Evolutionary conservation across 35 echinoderm and acorn worm genomes (phyloP).

Genomic region (Eucidaris tribuloides): DNA sequence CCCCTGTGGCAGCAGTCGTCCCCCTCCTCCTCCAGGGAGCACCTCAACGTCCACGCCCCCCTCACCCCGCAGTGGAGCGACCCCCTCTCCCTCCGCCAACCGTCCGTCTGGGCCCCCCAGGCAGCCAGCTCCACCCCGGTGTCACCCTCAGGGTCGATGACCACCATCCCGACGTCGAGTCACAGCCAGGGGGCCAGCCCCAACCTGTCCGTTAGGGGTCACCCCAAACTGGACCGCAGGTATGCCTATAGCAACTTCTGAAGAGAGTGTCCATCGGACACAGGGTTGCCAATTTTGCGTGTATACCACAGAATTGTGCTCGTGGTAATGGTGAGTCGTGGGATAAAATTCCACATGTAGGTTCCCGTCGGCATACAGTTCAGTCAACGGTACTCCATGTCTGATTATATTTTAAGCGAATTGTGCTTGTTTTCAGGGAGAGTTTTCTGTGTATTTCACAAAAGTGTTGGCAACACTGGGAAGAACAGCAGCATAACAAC

Average conservation of each 20-base stretch:
- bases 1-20: constrained; percentile 30
- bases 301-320: no score
- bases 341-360: no score
- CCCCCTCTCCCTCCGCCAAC: constrained; percentile 70
- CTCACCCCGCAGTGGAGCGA: constrained; percentile 96
- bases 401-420: no score
- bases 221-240: constrained; percentile 73
- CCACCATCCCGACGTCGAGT: constrained; percentile 4
- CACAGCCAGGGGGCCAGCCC: constrained; percentile 19
- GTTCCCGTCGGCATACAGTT: no score
- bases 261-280: no score
- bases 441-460: no score
- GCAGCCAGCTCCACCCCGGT: constrained; percentile 83
- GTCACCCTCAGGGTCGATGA: constrained; percentile 75
- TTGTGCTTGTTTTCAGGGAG: no score
- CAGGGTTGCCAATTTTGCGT: no score
- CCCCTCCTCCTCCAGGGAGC: constrained; percentile 32
- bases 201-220: constrained; percentile 16
- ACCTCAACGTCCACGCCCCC: constrained; percentile 83
- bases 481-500: no score
- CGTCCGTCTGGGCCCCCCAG: constrained; percentile 58
- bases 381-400: no score
- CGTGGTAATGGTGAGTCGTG: no score
- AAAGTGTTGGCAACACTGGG: no score
- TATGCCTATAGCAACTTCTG: constrained; percentile 69